Evolutionary conservation across 2,797 vertebrate species (phyloP), one percentile per base, ranked within the genome.

Genomic region (Enoplosus armatus): DNA sequence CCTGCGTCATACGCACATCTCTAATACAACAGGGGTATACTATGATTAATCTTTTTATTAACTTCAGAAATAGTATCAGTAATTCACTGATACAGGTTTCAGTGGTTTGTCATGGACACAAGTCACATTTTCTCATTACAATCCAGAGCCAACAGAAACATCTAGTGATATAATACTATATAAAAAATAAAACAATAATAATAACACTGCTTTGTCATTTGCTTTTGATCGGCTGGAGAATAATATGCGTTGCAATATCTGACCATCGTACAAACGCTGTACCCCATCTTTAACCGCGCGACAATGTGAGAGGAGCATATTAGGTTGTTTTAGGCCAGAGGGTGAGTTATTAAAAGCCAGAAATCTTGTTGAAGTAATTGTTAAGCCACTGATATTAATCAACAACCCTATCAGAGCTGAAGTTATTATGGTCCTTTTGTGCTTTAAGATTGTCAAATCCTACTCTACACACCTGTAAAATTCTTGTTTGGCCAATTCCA

Each of bases 171-270:
- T 4, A 64, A 58, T 4, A 50, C 15, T 26, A 43, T 43, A 53
- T n/a, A 31, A n/a, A 27, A 41, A 29, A 22, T 15, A 1, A 64
- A 9, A 53, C 18, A 54, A 65, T 58, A 70, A 80, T 8, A 26
- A 69, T 2, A 43, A 26, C 9, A 2, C 33, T 24, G 62, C 33
- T 51, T 45, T 37, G n/a, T 47, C 50, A 22, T 39, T 67, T 55
- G 70, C 20, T 56, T 79, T 55, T 48, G 22, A 43, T 56, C 12
- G 8, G 6, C 54, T 20, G 41, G 61, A 65, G 56, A 71, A 37
- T 50, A 58, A 33, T 3, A 33, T 10, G 41, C 15, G 22, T 55
- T 18, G 16, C 24, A 72, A 56, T 54, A 70, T 60, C 51, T n/a
- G 22, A 35, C 5, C 39, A 29, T 50, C 2, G 4, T 15, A n/a